Evolutionary conservation across 2,113 vertebrate species (phyloP).

Genomic region (Rousettus leschenaultii): DNA sequence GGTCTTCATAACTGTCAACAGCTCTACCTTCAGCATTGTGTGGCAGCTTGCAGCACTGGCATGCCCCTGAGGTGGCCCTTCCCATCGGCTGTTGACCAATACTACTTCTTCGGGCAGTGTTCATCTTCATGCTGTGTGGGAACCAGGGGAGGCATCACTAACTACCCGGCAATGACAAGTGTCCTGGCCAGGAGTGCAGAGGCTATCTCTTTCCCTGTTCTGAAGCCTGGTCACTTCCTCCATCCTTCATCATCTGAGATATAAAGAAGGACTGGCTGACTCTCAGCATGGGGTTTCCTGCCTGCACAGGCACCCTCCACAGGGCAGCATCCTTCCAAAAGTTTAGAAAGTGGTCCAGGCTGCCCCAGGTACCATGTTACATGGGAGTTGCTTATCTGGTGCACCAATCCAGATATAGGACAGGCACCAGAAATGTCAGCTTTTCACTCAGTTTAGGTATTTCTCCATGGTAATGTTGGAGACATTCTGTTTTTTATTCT

Average conservation of each 20-base stretch:
- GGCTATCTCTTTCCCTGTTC: neutral
- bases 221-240: neutral
- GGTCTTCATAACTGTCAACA: neutral
- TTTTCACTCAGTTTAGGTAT: neutral
- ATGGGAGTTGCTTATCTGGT: neutral
- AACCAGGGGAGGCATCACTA: neutral
- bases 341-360: neutral
- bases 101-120: fast-evolving
- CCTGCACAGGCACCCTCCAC: neutral
- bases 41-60: neutral
- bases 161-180: too few species aligned
- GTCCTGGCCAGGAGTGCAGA: neutral
- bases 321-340: neutral
- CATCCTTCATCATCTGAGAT: neutral
- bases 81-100: neutral
- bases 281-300: neutral
- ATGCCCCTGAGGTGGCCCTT: neutral
- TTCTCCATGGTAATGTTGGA: neutral
- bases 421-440: neutral
- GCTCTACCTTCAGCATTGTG: neutral
- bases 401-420: neutral
- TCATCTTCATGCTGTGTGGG: neutral
- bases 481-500: neutral
- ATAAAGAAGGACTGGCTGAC: neutral
- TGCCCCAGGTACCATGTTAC: neutral